Evolutionary conservation across 1,140 invertebrate species (phyloP), one percentile per base, ranked within the genome.

Genomic region (Rhagoletis pomonella): DNA sequence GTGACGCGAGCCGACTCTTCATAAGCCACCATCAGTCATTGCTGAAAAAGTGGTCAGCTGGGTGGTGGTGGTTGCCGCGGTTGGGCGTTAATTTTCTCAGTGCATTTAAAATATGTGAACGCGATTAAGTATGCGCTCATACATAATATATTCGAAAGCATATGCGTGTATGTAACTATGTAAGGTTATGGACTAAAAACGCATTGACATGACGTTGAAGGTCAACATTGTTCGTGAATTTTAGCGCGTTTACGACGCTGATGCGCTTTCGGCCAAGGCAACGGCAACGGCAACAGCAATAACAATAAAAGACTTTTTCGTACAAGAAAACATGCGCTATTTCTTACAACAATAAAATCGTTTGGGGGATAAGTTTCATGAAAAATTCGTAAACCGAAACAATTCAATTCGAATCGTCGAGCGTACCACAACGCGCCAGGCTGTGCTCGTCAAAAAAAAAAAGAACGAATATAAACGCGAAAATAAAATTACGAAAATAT

Each of bases 201-300:
- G 73, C 47, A 81, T 55, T 55, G n/a, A 55, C 44, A 81, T 81
- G 73, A 77, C 73, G 29, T n/a, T 81, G 73, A 81, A 81, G 73
- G 73, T 81, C 73, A 81, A 29, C 47, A 10, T n/a, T 81, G 67
- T 73, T 44, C 67, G 67, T 73, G 29, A 29, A 73, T 44, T 3
- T 39, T 5, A 29, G 42, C 17, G n/a, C 14, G n/a, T 5, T 4
- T 14, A 10, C 9, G 84, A 55, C 44, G 10, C 17, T 42, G 47
- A 9, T 60, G 58, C 55, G 59, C 59, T 60, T 85, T 62, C 42
- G 84, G 84, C 84, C 84, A 85, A 85, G 84, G 84, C 84, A 85
- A 85, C 44, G 84, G 84, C 84, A 85, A 85, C 44, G 55, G 86
- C 50, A 62, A 62, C 44, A 81, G 17, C 47, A 55, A 81, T 7